Evolutionary conservation across 2,113 vertebrate species (phyloP), one percentile per base, ranked within the genome.

Genomic region (Sinocyclocheilus anophthalmus): DNA sequence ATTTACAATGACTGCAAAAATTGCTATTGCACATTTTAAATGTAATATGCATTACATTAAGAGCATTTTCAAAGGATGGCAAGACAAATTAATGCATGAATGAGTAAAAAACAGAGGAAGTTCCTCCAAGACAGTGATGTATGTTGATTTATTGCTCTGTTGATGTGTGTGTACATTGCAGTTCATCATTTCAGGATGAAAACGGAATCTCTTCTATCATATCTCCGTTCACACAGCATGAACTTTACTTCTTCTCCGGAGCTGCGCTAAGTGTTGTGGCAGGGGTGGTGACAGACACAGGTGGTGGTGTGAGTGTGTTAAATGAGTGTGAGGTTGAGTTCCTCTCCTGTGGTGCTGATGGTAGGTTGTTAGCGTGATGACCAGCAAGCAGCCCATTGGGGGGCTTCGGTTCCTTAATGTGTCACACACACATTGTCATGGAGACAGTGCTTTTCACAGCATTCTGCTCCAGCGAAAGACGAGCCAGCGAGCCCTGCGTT

Each of bases 271-370:
- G 45, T 70, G 63, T 53, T 70, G 77, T 85, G 84, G 57, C 55
- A 67, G 53, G 69, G 63, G 37, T 83, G 84, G 61, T 70, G 84
- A 85, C 72, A 78, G 79, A 85, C 84, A 73, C 79, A 83, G 80
- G 87, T 86, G 84, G 82, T 13, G 76, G 70, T 81, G 86, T 24
- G 67, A 84, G 67, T 81, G 82, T 87, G 83, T 87, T 85, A 88
- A 88, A 85, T 88, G 87, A 83, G 75, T 84, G 65, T 86, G 84
- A 88, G 87, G 76, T 86, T 76, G 75, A 80, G 73, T 83, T 83
- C 37, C 57, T 87, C 80, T 79, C 86, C 83, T 24, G 84, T 77
- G 30, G 88, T 82, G 86, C 81, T 83, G 83, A 89, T 89, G 83
- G 86, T 79, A 65, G 85, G 79, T 84, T 67, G 57, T 72, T 84